Conservation (phyloP, 2,888 invertebrate genomes). For the Odontothrips loti region DNA sequence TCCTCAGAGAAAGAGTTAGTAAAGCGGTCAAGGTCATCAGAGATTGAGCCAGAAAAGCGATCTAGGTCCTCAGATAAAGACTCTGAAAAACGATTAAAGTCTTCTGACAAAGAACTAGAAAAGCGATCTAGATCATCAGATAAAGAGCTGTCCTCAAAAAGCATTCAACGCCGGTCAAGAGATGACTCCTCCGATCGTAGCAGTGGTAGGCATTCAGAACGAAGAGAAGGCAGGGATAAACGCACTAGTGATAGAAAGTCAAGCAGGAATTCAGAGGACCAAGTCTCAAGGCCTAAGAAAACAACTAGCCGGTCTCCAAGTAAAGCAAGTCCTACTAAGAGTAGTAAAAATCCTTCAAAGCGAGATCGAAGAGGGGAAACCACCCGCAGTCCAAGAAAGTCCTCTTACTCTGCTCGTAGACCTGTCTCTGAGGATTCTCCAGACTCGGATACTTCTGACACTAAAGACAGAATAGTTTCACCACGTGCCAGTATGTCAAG, state of each 20-base stretch:
- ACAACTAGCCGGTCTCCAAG: not conserved
- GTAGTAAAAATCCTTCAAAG: not conserved
- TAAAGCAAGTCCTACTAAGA: not conserved
- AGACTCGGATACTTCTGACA: not conserved
- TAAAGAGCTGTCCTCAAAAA: not conserved
- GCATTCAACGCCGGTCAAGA: not conserved
- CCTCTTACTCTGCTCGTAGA: not conserved
- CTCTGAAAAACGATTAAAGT: not conserved
- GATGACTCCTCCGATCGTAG: not conserved
- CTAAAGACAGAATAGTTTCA: not conserved
- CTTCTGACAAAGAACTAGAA: not conserved
- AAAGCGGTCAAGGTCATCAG: not conserved
- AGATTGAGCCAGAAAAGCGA: not conserved
- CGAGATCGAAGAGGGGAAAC: not conserved
- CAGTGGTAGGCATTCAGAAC: not conserved
- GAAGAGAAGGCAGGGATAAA: not conserved
- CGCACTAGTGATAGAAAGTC: not conserved
- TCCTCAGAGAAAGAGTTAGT: not conserved
- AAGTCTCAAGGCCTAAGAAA: not conserved
- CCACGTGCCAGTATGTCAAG: not conserved
- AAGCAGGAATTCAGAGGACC: not conserved
- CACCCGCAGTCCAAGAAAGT: not conserved
- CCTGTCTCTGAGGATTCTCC: conserved; percentile 10
- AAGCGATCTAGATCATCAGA: conserved; percentile 3
- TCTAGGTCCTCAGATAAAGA: conserved; percentile 11